Conservation (phyloP, 2,888 invertebrate genomes). For the Eupithecia tripunctaria region DNA sequence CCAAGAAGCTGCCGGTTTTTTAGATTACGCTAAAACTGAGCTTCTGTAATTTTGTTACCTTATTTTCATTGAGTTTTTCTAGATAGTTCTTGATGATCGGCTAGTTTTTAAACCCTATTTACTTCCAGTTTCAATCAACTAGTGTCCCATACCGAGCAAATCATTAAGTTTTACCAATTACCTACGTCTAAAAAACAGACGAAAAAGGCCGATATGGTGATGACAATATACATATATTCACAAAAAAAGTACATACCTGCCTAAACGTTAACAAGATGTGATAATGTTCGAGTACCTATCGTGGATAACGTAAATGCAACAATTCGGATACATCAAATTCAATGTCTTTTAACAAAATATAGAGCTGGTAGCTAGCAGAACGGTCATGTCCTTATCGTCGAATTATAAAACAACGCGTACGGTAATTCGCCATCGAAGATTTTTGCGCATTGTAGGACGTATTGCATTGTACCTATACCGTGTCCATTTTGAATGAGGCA, state of each 20-base stretch:
- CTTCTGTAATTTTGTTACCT: neutral
- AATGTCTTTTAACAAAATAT: neutral
- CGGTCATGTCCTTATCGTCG: neutral
- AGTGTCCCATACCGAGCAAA: neutral
- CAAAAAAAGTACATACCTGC: neutral
- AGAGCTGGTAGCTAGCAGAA: neutral
- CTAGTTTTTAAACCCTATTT: too few relatives aligned
- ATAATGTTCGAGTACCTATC: neutral
- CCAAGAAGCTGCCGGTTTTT: constrained; percentile 33
- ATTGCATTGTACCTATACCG: too few relatives aligned
- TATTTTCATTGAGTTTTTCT: neutral
- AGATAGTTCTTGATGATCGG: too few relatives aligned
- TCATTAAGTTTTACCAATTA: neutral
- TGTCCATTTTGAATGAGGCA: too few relatives aligned
- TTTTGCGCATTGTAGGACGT: neutral
- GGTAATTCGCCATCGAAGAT: neutral
- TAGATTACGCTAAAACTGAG: neutral
- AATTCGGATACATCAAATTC: neutral
- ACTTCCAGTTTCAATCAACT: neutral
- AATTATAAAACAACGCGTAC: neutral
- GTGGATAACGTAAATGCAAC: neutral
- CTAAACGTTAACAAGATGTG: neutral
- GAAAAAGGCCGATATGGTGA: too few relatives aligned
- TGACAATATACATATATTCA: neutral
- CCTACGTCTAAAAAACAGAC: neutral